Base-by-base conservation (phyloP, 2,888 invertebrate species). In the Ichneumoninae sp. region DNA sequence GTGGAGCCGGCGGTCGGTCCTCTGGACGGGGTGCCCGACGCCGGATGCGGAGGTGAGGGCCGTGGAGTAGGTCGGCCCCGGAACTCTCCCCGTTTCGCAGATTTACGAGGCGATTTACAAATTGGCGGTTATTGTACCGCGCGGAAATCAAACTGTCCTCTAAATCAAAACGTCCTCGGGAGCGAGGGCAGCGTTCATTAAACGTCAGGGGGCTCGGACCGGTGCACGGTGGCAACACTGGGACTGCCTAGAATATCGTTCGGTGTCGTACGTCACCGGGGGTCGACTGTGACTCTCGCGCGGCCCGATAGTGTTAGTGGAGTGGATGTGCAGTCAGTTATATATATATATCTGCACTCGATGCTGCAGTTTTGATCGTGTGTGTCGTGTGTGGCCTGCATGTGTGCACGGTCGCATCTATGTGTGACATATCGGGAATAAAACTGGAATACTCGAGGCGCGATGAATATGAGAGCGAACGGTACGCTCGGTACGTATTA, bases 51-150 rank as follows among this genome's bases (percentile, higher is more conserved):
- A 60, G 52, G 54, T 52, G 65, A 40, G 44, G 47, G 19, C n/a
- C 22, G 44, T 36, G 54, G 66, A 16, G 40, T 44, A 75, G 77
- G 77, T 62, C 65, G 78, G n/a, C 36, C 70, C 74, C 72, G 70
- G 65, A 84, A 82, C 83, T 74, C 77, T 52, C 79, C 79, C 57
- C 71, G 75, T 66, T 68, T 72, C 47, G 84, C 88, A 92, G 91
- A 93, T 93, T 93, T 93, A 93, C 92, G 93, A 92, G 90, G 91
- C 91, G 93, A 93, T 93, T 93, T 93, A 92, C 93, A 93, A 93
- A 93, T 93, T 93, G 93, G 93, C 91, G 93, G 93, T 93, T 93
- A 93, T 93, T 93, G 93, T 92, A 89, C 87, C 87, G 89, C 90
- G 88, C 91, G 90, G 91, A 91, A 93, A 93, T 92, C 93, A 93